A percentile compares a stretch with the other conserved stretches of the same genome.
Evolutionary conservation across 2,113 vertebrate genomes (phyloP).

Genomic region (Chunga burmeisteri): DNA sequence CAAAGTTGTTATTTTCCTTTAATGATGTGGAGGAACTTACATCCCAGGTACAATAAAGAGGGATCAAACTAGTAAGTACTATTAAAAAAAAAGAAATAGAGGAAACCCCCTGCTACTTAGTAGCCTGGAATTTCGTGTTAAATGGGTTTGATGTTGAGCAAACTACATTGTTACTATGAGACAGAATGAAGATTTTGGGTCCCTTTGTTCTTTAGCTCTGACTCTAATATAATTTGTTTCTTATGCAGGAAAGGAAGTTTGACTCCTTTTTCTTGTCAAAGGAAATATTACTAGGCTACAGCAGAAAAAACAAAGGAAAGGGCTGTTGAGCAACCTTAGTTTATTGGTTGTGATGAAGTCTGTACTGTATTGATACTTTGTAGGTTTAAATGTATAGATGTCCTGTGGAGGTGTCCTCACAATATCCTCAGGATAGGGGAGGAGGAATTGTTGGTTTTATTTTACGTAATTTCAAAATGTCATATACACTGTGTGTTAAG

Average conservation of each 20-base stretch:
- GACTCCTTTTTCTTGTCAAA: slow-evolving; percentile 8
- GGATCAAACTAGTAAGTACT: background rate
- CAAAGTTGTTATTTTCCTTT: background rate
- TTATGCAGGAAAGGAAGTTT: background rate
- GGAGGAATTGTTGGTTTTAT: background rate
- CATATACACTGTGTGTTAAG: background rate
- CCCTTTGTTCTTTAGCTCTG: slow-evolving; percentile 36
- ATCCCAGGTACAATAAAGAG: background rate
- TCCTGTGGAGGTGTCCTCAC: background rate
- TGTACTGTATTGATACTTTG: background rate
- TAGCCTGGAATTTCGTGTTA: slow-evolving; percentile 46
- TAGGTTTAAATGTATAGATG: background rate
- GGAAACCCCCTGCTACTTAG: background rate
- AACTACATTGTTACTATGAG: slow-evolving; percentile 49
- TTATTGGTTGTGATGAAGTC: background rate
- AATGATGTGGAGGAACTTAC: background rate
- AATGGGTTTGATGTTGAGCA: slow-evolving; percentile 39
- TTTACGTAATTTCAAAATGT: background rate
- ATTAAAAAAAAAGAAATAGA: slow-evolving; percentile 4
- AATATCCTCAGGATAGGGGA: background rate
- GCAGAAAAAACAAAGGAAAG: background rate
- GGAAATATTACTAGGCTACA: background rate
- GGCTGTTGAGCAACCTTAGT: background rate
- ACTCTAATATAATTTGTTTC: slow-evolving; percentile 22
- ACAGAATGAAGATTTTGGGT: background rate